Evolutionary conservation across 2,797 vertebrate species (phyloP), one percentile per base, ranked within the genome.

Genomic region (Adelosebastes latens): DNA sequence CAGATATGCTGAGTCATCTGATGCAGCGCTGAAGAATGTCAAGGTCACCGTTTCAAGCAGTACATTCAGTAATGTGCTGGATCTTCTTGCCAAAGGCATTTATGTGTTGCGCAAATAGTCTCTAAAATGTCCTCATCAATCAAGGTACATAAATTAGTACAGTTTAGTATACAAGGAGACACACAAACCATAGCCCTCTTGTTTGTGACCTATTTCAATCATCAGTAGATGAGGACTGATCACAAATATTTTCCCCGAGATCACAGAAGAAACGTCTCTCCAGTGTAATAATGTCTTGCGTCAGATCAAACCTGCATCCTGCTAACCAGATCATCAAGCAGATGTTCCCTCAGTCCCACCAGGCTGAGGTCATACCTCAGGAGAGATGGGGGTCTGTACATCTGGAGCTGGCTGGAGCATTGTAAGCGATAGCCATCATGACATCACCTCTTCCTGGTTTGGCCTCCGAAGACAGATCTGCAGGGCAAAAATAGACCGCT

Each of bases 401-500:
- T 94, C 93, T 94, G 93, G 86, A 91, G 91, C 88, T 89, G 87
- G 82, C 96, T 94, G 95, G 92, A 94, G 96, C 95, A 96, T 95
- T 97, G 97, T 97, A 98, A 97, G 95, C 86, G 96, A 98, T 98
- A 97, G 92, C 90, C 93, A 96, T 95, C 95, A 97, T 98, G 96
- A 98, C 97, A 93, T 98, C 97, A 99, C 94, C 96, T 95, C 96
- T 96, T 97, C 96, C 97, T 97, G 95, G 93, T 95, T 95, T 95
- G 95, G 96, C 95, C 94, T 96, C 95, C 94, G 94, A 95, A 96
- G 93, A 86, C 92, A 93, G 93, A 92, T 94, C 88, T 83, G 83
- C 55, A 29, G 62, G 94, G 91, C 89, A 91, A 94, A 95, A 97
- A 96, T 94, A 95, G 90, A 92, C 72, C 36, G 22, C 75, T 88